Percentiles rank a stretch among this genome's conserved stretches.
phyloP scores from a whole-genome alignment of 2,888 invertebrate genomes.

The Colletes collaris region DNA sequence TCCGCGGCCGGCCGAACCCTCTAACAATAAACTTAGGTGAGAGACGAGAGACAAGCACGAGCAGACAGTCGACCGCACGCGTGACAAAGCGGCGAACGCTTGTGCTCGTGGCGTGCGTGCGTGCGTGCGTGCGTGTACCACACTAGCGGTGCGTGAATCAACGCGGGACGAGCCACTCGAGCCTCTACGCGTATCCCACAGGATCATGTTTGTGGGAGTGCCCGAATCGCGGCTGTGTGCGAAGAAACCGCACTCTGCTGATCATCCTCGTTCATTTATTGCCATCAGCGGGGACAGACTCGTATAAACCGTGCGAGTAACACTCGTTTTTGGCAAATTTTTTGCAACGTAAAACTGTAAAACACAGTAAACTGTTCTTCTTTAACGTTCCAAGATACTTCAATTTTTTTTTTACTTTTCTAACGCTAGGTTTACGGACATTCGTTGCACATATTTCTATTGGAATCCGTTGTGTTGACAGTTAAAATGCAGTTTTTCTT shows the following conservation, averaged over 20 bases:
- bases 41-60: conserved; percentile 55
- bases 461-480: too few species aligned
- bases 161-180: conserved; percentile 52
- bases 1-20: conserved; percentile 68
- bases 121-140: conserved; percentile 36
- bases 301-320: too few species aligned
- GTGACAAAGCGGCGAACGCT: conserved; percentile 55
- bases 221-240: neutral
- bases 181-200: conserved; percentile 27
- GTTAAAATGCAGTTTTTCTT: too few species aligned
- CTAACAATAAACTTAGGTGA: conserved; percentile 79
- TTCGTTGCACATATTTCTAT: too few species aligned
- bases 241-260: conserved; percentile 47
- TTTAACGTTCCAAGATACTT: too few species aligned
- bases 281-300: conserved; percentile 21
- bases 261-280: conserved; percentile 51
- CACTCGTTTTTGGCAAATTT: too few species aligned
- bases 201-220: conserved; percentile 43
- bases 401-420: too few species aligned
- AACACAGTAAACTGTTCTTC: too few species aligned
- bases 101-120: conserved; percentile 31
- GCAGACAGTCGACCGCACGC: conserved; percentile 55
- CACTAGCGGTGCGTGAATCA: conserved; percentile 51
- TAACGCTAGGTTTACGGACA: too few species aligned
- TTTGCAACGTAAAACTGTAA: too few species aligned